A percentile compares a stretch with the other conserved stretches of the same genome.
Conservation (phyloP, 2,113 vertebrate species). For the Vireo altiloquus region DNA sequence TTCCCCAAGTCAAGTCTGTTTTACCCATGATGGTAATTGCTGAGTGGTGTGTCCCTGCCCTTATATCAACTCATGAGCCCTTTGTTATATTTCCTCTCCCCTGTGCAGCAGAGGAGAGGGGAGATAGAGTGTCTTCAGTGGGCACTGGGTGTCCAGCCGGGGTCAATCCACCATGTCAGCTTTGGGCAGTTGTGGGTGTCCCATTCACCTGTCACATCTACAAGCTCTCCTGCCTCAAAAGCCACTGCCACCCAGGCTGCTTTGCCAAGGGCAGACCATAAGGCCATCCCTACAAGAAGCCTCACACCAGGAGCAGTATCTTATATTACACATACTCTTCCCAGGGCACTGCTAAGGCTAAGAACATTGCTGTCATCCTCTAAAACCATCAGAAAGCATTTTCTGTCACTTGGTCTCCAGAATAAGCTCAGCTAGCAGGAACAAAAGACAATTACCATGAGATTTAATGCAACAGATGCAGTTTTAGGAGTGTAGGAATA, state of each 20-base stretch:
- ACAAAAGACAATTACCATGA: neutral
- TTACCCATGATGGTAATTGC: neutral
- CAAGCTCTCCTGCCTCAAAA: neutral
- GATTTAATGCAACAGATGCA: neutral
- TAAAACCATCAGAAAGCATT: neutral
- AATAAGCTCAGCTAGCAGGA: neutral
- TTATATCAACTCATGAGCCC: neutral
- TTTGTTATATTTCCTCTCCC: neutral
- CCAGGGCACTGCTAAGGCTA: neutral
- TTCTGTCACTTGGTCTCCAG: neutral
- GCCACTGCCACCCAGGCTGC: neutral
- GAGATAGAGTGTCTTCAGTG: neutral
- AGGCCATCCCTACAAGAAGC: neutral
- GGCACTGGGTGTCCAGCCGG: neutral
- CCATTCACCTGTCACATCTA: neutral
- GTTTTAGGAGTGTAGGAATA: neutral
- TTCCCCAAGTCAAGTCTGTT: neutral
- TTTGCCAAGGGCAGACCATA: neutral
- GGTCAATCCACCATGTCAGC: neutral
- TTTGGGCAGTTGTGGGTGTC: neutral
- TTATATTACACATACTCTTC: neutral
- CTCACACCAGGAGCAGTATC: neutral
- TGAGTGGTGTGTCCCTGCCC: neutral
- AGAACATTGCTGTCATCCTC: neutral
- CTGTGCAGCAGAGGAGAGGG: neutral